These are phyloP conservation scores for Ethmia dodecea DNA, from an alignment of 2,888 invertebrate genomes.

Conservation along the genomic window DNA sequence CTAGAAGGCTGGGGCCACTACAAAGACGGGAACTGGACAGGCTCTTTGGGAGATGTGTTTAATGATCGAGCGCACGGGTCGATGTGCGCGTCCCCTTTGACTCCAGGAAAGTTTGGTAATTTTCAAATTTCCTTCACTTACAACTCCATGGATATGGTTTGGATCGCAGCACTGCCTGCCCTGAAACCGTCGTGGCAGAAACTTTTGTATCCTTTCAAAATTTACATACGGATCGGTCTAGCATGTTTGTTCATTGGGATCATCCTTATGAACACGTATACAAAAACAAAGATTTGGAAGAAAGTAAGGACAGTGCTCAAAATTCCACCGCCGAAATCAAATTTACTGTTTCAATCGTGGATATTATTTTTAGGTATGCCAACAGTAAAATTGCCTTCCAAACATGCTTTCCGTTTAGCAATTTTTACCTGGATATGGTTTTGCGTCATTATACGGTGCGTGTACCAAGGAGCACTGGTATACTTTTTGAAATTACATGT, in stretches of 20 bases:
- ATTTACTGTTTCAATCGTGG: constrained; percentile 47
- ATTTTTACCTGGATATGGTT: constrained; percentile 46
- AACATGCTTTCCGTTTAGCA: constrained; percentile 26
- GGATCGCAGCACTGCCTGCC: constrained; percentile 36
- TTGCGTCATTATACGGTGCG: constrained; percentile 39
- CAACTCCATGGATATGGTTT: constrained; percentile 45
- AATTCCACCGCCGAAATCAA: constrained; percentile 30
- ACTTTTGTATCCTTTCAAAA: constrained; percentile 40
- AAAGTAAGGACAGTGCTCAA: constrained; percentile 25
- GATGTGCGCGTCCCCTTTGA: constrained; percentile 39
- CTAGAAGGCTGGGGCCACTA: constrained; percentile 33
- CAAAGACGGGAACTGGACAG: constrained; percentile 46
- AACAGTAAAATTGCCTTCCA: constrained; percentile 30
- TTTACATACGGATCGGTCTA: constrained; percentile 30
- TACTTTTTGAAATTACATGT: constrained; percentile 32
- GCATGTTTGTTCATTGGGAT: constrained; percentile 35
- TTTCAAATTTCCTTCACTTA: constrained; percentile 51
- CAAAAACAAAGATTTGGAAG: constrained; percentile 27
- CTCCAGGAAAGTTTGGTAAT: constrained; percentile 35
- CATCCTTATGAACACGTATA: constrained; percentile 29
- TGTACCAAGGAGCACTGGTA: constrained; percentile 47
- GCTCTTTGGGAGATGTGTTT: constrained; percentile 44
- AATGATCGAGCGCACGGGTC: constrained; percentile 35
- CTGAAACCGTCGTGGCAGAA: constrained; percentile 41
- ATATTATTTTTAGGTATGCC: constrained; percentile 43